Evolutionary conservation across 2,113 vertebrate species (phyloP).

Genomic region (Anseranas semipalmata): DNA sequence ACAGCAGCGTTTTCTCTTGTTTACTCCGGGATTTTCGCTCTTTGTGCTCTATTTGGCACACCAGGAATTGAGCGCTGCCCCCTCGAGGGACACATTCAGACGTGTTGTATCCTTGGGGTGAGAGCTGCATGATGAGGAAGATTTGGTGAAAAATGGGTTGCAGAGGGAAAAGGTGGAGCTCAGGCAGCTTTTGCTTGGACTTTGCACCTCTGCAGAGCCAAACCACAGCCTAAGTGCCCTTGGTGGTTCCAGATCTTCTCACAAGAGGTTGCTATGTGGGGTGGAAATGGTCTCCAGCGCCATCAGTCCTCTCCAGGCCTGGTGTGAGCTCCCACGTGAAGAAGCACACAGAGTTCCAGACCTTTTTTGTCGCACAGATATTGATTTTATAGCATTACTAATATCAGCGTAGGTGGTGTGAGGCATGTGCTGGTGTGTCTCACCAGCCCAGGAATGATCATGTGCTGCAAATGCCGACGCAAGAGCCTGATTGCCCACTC

Average conservation of each 20-base stretch:
- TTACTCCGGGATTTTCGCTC: not conserved
- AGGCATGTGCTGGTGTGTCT: not conserved
- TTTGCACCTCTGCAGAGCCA: not conserved
- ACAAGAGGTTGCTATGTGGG: fast-evolving
- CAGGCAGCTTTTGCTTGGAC: not conserved
- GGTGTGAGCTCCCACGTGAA: not conserved
- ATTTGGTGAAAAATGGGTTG: conserved; percentile 3
- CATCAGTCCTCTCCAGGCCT: not conserved
- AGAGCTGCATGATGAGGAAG: fast-evolving
- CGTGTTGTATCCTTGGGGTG: not conserved
- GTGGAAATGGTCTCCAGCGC: fast-evolving
- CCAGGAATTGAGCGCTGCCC: not conserved
- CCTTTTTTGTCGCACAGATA: not conserved
- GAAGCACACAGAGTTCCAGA: not conserved
- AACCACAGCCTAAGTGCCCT: not conserved
- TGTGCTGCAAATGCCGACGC: not conserved
- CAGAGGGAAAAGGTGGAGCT: not conserved
- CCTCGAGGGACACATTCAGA: not conserved
- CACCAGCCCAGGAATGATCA: not conserved
- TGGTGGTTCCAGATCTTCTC: not conserved
- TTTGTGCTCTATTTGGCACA: not conserved
- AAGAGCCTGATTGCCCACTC: not conserved
- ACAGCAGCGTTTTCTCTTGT: conserved; percentile 7
- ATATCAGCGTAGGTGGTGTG: not conserved
- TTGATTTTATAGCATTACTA: not conserved